Evolutionary conservation across 2,888 invertebrate genomes (phyloP), one percentile per base, ranked within the genome.

Genomic region (Masnerella sp.): DNA sequence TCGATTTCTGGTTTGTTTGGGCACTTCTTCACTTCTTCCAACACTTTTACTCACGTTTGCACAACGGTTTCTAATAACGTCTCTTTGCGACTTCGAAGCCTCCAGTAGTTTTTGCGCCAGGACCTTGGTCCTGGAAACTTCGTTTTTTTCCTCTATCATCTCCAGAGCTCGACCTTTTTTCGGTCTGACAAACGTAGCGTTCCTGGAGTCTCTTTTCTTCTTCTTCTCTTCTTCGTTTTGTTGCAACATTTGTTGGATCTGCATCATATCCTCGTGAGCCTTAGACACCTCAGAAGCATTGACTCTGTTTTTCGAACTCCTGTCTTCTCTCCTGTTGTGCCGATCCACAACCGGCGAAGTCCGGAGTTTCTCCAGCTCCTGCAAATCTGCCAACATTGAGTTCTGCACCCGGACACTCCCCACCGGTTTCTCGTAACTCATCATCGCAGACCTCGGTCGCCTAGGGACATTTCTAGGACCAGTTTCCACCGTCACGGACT

Each of bases 191-290:
- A 18, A 45, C 7, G 17, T 18, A 4, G 7, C 28, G 7, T 58
- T 42, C 22, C 49, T n/a, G n/a, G 59, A 17, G 11, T 77, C 73
- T 18, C 20, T 32, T 25, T 52, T 75, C 18, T 64, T 78, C 32
- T 40, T 77, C 20, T 79, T 61, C 12, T 58, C 79, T 3, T 70
- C 69, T 4, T 78, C 78, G 0, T 81, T 67, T 2, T 73, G 25
- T 5, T 81, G 82, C 8, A 84, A 83, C 82, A 84, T 84, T 32
- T 84, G 81, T n/a, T 85, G 83, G 34, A 84, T 85, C 74, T 78
- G 80, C 42, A 82, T 73, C 34, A 84, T 83, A 7, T 84, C 84
- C 18, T 83, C 82, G 0, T 81, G 81, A 18, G 84, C 82, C 12
- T 83, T 84, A 0, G 79, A 77, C 2, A 81, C 76, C 8, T 77